A percentile compares a stretch with the other conserved stretches of the same genome.
Conservation (phyloP, 2,888 invertebrate species). For the Eristalis intricaria region DNA sequence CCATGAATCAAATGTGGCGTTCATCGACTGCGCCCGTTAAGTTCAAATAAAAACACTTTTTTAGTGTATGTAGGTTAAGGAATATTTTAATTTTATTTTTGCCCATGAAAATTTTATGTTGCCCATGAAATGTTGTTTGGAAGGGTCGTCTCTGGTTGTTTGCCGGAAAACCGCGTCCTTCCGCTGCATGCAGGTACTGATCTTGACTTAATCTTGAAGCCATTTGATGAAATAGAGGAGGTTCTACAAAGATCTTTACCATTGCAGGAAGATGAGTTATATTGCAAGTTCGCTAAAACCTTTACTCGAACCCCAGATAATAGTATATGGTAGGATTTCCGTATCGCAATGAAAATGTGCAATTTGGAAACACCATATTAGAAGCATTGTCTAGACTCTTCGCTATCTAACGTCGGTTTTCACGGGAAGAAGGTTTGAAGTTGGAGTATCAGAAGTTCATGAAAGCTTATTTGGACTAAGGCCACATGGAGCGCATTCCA, state of each 20-base stretch:
- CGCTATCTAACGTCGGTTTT: slow-evolving; percentile 15
- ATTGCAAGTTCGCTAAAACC: background rate
- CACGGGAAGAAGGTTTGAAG: background rate
- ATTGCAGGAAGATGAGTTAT: background rate
- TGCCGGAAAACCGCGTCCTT: too few relatives aligned
- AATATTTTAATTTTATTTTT: too few relatives aligned
- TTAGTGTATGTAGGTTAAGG: too few relatives aligned
- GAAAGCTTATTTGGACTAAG: slow-evolving; percentile 1
- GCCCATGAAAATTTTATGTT: too few relatives aligned
- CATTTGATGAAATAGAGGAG: background rate
- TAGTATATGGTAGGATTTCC: slow-evolving; percentile 12
- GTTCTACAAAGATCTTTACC: background rate
- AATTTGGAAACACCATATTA: slow-evolving; percentile 6
- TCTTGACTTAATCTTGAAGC: too few relatives aligned
- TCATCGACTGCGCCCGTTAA: too few relatives aligned
- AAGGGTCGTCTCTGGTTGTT: too few relatives aligned
- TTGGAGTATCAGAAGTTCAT: background rate
- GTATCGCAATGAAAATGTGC: background rate
- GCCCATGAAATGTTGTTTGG: too few relatives aligned
- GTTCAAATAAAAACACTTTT: too few relatives aligned
- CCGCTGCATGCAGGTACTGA: too few relatives aligned
- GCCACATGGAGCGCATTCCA: background rate
- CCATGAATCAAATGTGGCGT: too few relatives aligned
- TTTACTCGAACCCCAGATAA: background rate
- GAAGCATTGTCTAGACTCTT: slow-evolving; percentile 4